Evolutionary conservation across 2,113 vertebrate genomes (phyloP), one percentile per base, ranked within the genome.

Genomic region (Bostrychus sinensis): DNA sequence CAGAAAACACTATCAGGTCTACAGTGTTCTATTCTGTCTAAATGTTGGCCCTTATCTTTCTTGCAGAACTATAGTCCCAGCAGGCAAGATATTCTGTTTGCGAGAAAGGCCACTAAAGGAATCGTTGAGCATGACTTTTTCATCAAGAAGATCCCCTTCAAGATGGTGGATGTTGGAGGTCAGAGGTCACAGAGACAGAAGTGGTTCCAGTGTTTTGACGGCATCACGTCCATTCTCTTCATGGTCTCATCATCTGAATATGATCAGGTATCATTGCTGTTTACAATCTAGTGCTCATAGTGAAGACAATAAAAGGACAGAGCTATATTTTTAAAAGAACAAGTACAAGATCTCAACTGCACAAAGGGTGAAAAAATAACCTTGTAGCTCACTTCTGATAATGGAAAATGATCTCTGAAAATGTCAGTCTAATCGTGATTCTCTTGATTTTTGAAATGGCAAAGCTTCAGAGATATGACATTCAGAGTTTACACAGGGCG

Each of bases 171-270:
- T 6, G 97, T 98, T 0, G 97, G 97, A 0, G 97, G 97, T 56
- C 97, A 98, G 84, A 88, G 97, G 43, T 98, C 97, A 0, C 96
- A 98, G 89, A 93, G 97, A 66, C 96, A 98, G 66, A 98, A 98
- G 80, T 98, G 97, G 97, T 98, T 98, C 84, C 97, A 98, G 91
- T 98, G 97, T 82, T 98, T 98, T 3, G 96, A 98, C 19, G 95
- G 96, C 6, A 97, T 98, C 89, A 98, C 97, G 0, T 98, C 97
- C 0, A 98, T 98, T 74, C 91, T 98, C 62, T 98, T 98, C 86
- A 96, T 98, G 96, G 96, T 95, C 43, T 98, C 97, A 0, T 98
- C 97, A 4, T 98, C 96, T 0, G 97, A 98, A 63, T 98, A 94
- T 0, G 96, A 98, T 83, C 96, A 98, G 89, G 89, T 89, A 78